Evolutionary conservation across 2,113 vertebrate genomes (phyloP), one percentile per base, ranked within the genome.

Genomic region (Paraplagusia blochii): DNA sequence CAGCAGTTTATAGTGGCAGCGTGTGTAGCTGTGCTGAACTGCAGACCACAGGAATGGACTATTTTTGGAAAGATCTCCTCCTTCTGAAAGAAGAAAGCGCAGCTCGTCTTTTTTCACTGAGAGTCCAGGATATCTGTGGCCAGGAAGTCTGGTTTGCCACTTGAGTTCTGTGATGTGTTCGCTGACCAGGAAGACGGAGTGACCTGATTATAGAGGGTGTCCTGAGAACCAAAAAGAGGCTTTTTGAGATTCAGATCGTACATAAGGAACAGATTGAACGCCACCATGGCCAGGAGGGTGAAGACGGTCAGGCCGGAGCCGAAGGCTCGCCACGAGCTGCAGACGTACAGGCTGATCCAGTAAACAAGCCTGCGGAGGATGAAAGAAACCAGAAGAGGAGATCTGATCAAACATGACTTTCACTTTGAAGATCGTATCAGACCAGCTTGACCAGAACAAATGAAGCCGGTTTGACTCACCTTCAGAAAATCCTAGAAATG

Each of bases 261-360:
- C 49, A 92, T 69, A 49, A 84, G 82, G 84, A 86, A 89, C 49
- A 90, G 77, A 76, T 92, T 92, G 68, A 90, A 82, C 68, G 66
- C 78, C 54, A 84, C 77, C 79, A 88, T 67, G 55, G 85, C 86
- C 1, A 92, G 70, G 42, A 89, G 87, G 0, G 90, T 89, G 77
- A 91, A 90, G 58, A 90, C 11, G 9, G 86, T 88, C 48, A 92
- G 84, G n/a, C 89, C 88, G 0, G 88, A 88, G 45, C 89, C 90
- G 14, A 91, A 90, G 39, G 88, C 88, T 46, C 90, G 76, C 86
- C 86, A 89, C 58, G 81, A 79, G 62, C 85, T 81, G 76, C 89
- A 88, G 17, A 33, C 11, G 53, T 86, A 83, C 38, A 91, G 77
- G 52, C 77, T 83, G 55, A 85, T 44, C 90, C 89, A 90, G 78